Conservation (phyloP, 2,797 vertebrate genomes). For the Rhinella marina region DNA sequence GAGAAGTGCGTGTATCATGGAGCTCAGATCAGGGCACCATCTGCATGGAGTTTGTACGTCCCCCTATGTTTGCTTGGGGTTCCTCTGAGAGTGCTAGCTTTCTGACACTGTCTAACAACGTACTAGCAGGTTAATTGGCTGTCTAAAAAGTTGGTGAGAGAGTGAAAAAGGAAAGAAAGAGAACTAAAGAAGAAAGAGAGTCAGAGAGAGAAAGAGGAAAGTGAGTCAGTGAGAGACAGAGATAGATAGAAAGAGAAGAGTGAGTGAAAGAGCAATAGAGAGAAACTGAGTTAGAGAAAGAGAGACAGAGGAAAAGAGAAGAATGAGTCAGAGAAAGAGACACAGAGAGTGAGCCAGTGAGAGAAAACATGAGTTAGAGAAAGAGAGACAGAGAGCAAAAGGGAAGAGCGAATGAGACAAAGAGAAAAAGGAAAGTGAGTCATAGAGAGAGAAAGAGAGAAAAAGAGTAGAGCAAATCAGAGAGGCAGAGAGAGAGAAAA, state of each 20-base stretch:
- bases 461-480: too few species aligned
- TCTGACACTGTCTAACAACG: background rate
- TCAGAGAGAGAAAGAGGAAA: background rate
- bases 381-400: background rate
- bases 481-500: background rate
- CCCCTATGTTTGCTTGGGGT: background rate
- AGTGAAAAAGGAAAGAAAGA: background rate
- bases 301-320: background rate
- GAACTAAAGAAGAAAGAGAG: background rate
- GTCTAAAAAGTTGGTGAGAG: background rate
- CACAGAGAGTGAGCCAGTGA: background rate
- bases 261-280: background rate
- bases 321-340: background rate
- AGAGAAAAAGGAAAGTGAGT: background rate
- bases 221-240: background rate
- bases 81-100: background rate
- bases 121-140: background rate
- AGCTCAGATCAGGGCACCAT: background rate
- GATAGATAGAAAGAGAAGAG: background rate
- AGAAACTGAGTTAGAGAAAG: background rate
- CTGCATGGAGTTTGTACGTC: background rate
- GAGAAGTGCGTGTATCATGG: background rate
- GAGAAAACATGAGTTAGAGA: background rate
- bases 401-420: background rate
- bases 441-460: background rate